A percentile compares a stretch with the other conserved stretches of the same genome.
These are phyloP conservation scores for Labeo calbasu DNA, from an alignment of 2,797 vertebrate genomes.

Conservation along the genomic window DNA sequence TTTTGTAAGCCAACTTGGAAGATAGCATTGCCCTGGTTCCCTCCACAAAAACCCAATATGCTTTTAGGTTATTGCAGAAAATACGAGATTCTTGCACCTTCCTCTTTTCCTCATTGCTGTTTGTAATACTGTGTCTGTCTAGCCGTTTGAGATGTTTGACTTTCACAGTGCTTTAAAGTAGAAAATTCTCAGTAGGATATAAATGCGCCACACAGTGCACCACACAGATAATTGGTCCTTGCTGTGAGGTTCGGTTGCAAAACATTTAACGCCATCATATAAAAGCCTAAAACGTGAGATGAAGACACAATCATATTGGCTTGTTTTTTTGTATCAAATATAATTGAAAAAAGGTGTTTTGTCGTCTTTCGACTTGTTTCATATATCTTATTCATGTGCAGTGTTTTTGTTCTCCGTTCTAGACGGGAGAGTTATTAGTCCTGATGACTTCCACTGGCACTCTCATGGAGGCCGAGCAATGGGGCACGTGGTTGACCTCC, in stretches of 20 bases:
- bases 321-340: background rate
- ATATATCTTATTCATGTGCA: background rate
- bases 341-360: background rate
- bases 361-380: background rate
- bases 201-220: conserved; percentile 6
- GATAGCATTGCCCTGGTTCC: background rate
- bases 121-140: background rate
- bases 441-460: conserved; percentile 79
- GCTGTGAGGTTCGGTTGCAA: conserved; percentile 1
- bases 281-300: background rate
- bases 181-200: background rate
- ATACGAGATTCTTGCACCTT: background rate
- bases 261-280: background rate
- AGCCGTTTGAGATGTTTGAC: background rate
- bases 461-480: conserved; percentile 71
- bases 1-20: background rate
- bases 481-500: conserved; percentile 71
- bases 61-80: background rate
- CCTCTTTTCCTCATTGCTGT: background rate
- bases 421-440: conserved; percentile 59
- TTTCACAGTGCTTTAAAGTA: background rate
- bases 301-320: background rate
- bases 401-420: background rate
- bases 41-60: too few species aligned
- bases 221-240: conserved; percentile 9